Base-by-base conservation (phyloP, 1,140 invertebrate genomes). In the Mamestra configurata region DNA sequence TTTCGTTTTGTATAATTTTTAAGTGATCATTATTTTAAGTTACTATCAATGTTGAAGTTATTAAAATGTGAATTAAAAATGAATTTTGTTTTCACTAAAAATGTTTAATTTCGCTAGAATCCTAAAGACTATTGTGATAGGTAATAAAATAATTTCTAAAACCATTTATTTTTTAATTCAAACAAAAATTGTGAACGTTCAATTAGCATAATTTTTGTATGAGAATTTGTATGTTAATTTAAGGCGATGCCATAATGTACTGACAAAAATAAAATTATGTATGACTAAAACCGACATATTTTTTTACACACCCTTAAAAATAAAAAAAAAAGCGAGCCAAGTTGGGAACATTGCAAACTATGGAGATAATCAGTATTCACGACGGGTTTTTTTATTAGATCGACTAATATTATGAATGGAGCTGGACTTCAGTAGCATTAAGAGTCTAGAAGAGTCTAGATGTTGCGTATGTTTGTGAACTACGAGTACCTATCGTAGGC, bases 161-260 rank as follows among this genome's bases (percentile, higher is more conserved):
- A 71, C 66, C 27, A 76, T 64, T 35, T 46, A 55, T n/a, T 40
- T 18, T 78, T 35, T 79, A 78, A 53, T 24, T 78, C 8, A 71
- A 53, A 51, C n/a, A 53, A 78, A 40, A 59, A 49, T 51, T 75
- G 35, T 76, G 51, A 64, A 80, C 51, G 61, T 77, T 76, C 37
- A 57, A 59, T 43, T 82, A 82, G 66, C 53, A 70, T 79, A 72
- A 79, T 59, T 82, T 79, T 79, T 82, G 53, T 81, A 77, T 59
- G n/a, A 61, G 31, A 35, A 72, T 77, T 77, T 81, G 73, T 72
- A 77, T 71, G 27, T 35, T 75, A 77, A 79, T 57, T 75, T 31
- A 79, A 82, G 80, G 76, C 68, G 35, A 79, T 66, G 76, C 43
- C 68, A 78, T 73, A 57, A 71, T 73, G 53, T 73, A 73, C 71